Conservation (phyloP, 2,888 invertebrate species). For the Lamproptera curius region DNA sequence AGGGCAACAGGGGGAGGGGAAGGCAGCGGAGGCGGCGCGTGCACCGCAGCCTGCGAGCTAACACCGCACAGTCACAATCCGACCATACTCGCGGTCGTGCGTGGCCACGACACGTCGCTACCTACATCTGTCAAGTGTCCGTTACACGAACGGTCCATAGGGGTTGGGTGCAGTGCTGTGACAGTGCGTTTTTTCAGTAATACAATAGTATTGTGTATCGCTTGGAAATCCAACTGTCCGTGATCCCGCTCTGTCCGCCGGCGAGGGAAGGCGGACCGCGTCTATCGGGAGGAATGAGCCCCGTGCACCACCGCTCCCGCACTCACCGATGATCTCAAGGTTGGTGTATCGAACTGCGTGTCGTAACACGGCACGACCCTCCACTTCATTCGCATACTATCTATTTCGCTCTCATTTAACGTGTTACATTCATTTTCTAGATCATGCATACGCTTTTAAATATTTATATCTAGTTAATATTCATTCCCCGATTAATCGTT, state of each 20-base stretch:
- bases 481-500: background rate
- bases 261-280: slow-evolving; percentile 70
- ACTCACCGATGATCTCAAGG: slow-evolving; percentile 78
- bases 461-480: slow-evolving; percentile 22
- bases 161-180: slow-evolving; percentile 73
- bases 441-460: slow-evolving; percentile 34
- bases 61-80: slow-evolving; percentile 66
- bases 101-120: slow-evolving; percentile 57
- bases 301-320: slow-evolving; percentile 67
- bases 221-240: slow-evolving; percentile 65
- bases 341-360: slow-evolving; percentile 49
- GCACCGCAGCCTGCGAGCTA: slow-evolving; percentile 32
- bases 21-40: slow-evolving; percentile 39
- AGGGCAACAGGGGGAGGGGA: slow-evolving; percentile 39
- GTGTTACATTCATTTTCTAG: slow-evolving; percentile 34
- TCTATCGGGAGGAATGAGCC: slow-evolving; percentile 76
- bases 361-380: slow-evolving; percentile 58
- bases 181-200: slow-evolving; percentile 74
- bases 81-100: slow-evolving; percentile 68
- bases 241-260: slow-evolving; percentile 67
- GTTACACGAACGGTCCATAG: slow-evolving; percentile 61
- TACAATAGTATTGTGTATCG: slow-evolving; percentile 71
- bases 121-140: slow-evolving; percentile 60
- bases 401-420: slow-evolving; percentile 60
- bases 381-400: slow-evolving; percentile 52